Evolutionary conservation across 2,797 vertebrate genomes (phyloP), one percentile per base, ranked within the genome.

Genomic region (Paedocypris micromegethes): DNA sequence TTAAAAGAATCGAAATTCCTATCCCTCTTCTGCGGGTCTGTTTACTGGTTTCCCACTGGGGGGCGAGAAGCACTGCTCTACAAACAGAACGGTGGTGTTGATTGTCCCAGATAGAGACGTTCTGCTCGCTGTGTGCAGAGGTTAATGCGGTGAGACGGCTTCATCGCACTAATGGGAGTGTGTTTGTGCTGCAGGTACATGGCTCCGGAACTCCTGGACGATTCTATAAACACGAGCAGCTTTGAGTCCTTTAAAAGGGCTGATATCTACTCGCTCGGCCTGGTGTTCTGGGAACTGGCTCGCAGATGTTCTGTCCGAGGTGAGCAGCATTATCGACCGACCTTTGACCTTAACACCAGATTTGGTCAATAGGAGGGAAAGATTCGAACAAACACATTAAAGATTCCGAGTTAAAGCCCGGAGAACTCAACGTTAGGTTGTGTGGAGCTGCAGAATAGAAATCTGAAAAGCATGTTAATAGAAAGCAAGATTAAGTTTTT

Each of bases 131-230:
- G 74, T 77, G 75, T 75, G 69, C 65, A 77, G 64, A 60, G 67
- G 58, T 72, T 83, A 83, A 86, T 83, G 59, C 70, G 60, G 61
- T 72, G 75, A 45, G 38, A 5, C 44, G 52, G n/a, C 37, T 80
- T 58, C 62, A 59, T 68, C 54, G 63, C 5, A 8, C 39, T 58
- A 56, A 66, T 42, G 52, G 76, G 79, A 83, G 55, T 78, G 70
- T 82, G 78, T 85, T 78, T 85, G 64, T 78, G 54, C n/a, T 64
- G 45, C 80, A 98, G 96, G 92, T 99, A 98, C 73, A 98, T 99
- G 96, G 93, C 96, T 77, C 96, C 96, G 3, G 96, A 99, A 86
- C 91, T 99, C 81, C 90, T 99, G 75, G 95, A 98, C 3, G 96
- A 98, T 5, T 86, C 84, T 0, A 94, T 99, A 87, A 96, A 96